phyloP scores from a whole-genome alignment of 2,797 vertebrate genomes.

The Smutsia temminckii region DNA sequence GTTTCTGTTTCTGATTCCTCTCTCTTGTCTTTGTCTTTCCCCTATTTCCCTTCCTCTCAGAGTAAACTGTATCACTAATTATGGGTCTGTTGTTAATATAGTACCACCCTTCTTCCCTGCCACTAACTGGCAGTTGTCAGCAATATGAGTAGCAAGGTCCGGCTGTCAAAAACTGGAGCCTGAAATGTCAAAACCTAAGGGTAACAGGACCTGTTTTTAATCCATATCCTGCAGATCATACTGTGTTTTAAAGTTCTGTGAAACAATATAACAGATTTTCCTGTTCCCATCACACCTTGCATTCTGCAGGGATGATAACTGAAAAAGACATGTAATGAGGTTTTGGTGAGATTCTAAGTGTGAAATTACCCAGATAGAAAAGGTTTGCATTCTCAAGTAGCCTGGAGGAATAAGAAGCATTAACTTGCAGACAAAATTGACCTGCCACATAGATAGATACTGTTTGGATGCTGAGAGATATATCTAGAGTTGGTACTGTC shows the following conservation, averaged over 20 bases:
- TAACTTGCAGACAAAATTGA: constrained; percentile 57
- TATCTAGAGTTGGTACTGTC: neutral
- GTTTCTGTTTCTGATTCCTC: neutral
- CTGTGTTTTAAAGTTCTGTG: constrained; percentile 40
- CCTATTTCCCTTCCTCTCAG: neutral
- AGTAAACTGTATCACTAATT: neutral
- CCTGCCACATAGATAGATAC: neutral
- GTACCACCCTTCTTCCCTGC: neutral
- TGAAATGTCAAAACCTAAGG: neutral
- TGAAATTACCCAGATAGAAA: constrained; percentile 76
- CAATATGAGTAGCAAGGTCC: neutral
- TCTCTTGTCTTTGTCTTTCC: neutral
- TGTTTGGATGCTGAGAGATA: neutral
- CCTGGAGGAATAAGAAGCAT: neutral
- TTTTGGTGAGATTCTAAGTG: constrained; percentile 58
- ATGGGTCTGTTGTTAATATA: neutral
- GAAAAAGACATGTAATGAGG: constrained; percentile 41
- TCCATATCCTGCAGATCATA: neutral
- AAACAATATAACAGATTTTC: constrained; percentile 52
- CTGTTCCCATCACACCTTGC: constrained; percentile 5
- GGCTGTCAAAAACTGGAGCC: neutral
- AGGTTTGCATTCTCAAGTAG: constrained; percentile 44
- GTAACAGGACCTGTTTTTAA: neutral
- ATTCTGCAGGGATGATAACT: constrained; percentile 10
- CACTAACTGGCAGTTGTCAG: neutral